Evolutionary conservation across 1,140 invertebrate genomes (phyloP), one percentile per base, ranked within the genome.

Genomic region (Drosophila orena): DNA sequence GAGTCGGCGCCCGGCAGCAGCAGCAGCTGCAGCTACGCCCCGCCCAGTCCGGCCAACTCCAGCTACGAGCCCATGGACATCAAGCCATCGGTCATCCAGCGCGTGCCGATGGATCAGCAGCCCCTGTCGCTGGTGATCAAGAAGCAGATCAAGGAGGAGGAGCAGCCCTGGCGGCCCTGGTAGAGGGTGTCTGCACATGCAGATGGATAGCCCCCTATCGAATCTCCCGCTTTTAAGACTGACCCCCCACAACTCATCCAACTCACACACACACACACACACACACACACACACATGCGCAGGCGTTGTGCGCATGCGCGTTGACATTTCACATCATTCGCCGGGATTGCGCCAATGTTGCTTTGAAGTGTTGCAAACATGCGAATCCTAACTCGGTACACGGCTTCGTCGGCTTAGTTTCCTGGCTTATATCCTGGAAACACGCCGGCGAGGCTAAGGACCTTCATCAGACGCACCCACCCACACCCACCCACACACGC

Each of bases 111-210:
- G 47, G 96, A 93, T 81, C 89, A 84, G 60, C 93, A 94, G 1
- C 96, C 96, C 0, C 89, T 97, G 14, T 95, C 96, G 10, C 92
- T 97, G 52, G 96, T 97, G 6, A 89, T 91, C 52, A 88, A 93
- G 66, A 84, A 93, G 72, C 83, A 88, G 68, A 88, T 88, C 79
- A 88, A 88, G 76, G 81, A 85, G 3, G 93, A 93, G 46, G 94
- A 94, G 60, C 94, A 94, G 81, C 94, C 94, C 60, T 95, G 93
- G 95, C 93, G 96, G 77, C 96, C 96, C 1, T 96, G 96, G 96
- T 96, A 94, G 95, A 91, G 49, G 49, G 15, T 35, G n/a, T 58
- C 40, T 24, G 7, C 30, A 30, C 8, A 30, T 30, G 7, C 2
- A 30, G 27, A 27, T 24, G 10, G 34, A 22, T 12, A 11, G 42